Base-by-base conservation (phyloP, 2,113 vertebrate species). In the Drymodes brunneopygia region DNA sequence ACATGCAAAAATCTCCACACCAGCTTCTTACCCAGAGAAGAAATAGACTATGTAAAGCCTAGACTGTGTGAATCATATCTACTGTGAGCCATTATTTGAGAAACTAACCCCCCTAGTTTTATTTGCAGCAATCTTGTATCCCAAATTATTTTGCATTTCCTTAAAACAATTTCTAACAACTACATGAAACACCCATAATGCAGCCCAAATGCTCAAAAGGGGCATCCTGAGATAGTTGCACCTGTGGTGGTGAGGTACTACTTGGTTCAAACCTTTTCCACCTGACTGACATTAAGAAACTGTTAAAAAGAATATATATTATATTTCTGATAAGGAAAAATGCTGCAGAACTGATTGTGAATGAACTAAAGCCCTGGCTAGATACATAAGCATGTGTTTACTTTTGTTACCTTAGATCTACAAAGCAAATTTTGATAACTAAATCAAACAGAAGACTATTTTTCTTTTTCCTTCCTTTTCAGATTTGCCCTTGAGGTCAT, bases 401-500 rank as follows among this genome's bases (percentile, higher is more conserved):
- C 73, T 56, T 81, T 92, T 77, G 27, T 58, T 58, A 86, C 54
- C 38, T 80, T 70, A 70, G 38, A 21, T 95, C 87, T 77, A 70
- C 94, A 92, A 86, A 92, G n/a, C 15, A 60, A 91, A 88, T 77
- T 79, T 73, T 70, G 75, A 78, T 92, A 92, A 73, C 50, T 22
- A 72, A 80, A 92, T 70, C 78, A 90, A 90, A 80, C 31, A 95
- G 71, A 88, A 51, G 2, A 17, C 17, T 70, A 15, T 51, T 33
- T 72, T 65, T 45, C 54, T 69, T 56, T 60, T 53, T n/a, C 53
- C 14, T 75, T 83, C 60, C 38, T 20, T 74, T 74, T 33, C 20
- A 61, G 36, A 44, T 69, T 80, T 85, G 44, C 27, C n/a, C 45
- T 69, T 85, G 48, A 0, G 0, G 7, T 67, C 24, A 45, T 71